Conservation (phyloP, 1,140 invertebrate genomes). For the Trachymyrmex cornetzi region DNA sequence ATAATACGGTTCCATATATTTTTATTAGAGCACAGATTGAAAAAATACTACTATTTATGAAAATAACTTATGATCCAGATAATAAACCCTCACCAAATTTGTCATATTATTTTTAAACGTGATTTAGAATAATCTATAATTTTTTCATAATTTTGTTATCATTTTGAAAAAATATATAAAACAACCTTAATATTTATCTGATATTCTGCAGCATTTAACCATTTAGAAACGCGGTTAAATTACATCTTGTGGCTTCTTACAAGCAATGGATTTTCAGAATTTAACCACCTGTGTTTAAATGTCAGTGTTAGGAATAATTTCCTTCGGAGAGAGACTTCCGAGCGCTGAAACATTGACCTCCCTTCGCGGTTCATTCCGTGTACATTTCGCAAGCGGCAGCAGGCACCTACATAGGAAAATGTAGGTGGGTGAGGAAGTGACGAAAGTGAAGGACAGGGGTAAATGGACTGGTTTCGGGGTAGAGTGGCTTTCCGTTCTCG, state of each 20-base stretch:
- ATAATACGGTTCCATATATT: too few species aligned
- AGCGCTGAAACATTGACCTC: constrained; percentile 39
- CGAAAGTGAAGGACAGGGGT: constrained; percentile 77
- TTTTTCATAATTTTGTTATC: too few species aligned
- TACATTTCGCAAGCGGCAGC: background rate
- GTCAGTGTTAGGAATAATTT: background rate
- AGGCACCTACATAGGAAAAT: constrained; percentile 18
- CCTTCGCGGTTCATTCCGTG: background rate
- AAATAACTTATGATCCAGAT: too few species aligned
- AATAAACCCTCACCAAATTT: too few species aligned
- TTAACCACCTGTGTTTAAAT: background rate
- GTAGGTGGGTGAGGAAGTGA: constrained; percentile 56
- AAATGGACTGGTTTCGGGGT: constrained; percentile 73
- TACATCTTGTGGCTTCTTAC: too few species aligned
- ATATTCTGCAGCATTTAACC: background rate
- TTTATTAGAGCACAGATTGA: too few species aligned
- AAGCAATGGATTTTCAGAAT: background rate
- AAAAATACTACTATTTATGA: too few species aligned
- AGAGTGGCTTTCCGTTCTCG: constrained; percentile 68
- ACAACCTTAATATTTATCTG: background rate
- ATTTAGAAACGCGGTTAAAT: background rate
- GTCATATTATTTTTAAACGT: too few species aligned
- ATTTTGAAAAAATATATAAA: too few species aligned
- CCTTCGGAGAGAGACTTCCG: background rate
- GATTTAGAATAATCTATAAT: too few species aligned